Evolutionary conservation across 2,888 invertebrate species (phyloP), one percentile per base, ranked within the genome.

Genomic region (Chrysolina oricalcia): DNA sequence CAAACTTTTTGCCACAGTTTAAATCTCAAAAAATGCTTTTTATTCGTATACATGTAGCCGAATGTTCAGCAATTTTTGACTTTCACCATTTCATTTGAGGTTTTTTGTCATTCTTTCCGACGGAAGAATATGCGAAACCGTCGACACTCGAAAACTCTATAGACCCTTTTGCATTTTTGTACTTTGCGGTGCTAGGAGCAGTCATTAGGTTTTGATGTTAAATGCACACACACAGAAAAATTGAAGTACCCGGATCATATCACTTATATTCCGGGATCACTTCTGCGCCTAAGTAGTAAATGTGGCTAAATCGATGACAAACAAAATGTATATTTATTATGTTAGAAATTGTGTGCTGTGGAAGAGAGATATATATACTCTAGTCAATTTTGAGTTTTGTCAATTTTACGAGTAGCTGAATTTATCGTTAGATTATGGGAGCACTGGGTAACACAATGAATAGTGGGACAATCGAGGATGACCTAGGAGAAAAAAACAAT

Each of bases 351-450:
- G 86, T 86, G 85, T 86, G 86, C 84, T 83, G 87, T 87, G 87
- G 84, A 53, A 84, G 85, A 85, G 84, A 82, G 59, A 59, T 59
- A 59, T 59, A 59, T 78, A 83, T 85, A 87, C 86, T 87, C 86
- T 89, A 89, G 89, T 89, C 89, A 89, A 89, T 89, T 89, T 89
- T 89, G 82, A 86, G 88, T 89, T 89, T 87, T 83, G 89, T 89
- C 89, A 89, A 89, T 89, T 89, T 87, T 88, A 88, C 78, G 81
- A 84, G 86, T 87, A 87, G 87, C 83, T 85, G 83, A 86, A 87
- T 86, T 86, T 82, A 84, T 84, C 83, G 81, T 86, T 85, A 87
- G 86, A 85, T 85, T 80, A 81, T 79, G 82, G 81, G 79, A 80
- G 84, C 85, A 85, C 85, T 83, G 81, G 84, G 84, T 85, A 70